Conservation (phyloP, 2,797 vertebrate genomes). For the Meriones psammophilus region DNA sequence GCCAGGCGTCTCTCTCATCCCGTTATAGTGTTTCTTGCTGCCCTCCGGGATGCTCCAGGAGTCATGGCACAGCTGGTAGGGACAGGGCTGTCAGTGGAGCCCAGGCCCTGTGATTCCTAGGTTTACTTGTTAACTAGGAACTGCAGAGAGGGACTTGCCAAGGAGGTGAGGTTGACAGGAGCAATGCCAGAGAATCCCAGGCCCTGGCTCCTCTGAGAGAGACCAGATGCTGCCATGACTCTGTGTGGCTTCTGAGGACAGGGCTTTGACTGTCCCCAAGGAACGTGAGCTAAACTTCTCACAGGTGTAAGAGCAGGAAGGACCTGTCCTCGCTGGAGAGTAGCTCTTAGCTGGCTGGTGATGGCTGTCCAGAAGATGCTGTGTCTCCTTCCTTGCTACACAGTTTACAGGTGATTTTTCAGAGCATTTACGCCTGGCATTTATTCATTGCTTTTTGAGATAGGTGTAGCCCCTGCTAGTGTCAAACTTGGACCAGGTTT, state of each 20-base stretch:
- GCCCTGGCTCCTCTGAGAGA: not conserved
- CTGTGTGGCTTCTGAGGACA: not conserved
- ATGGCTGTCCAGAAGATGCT: too few species aligned
- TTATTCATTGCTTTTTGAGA: not conserved
- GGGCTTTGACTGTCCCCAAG: not conserved
- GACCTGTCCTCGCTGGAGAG: too few species aligned
- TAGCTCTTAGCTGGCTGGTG: too few species aligned
- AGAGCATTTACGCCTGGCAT: not conserved
- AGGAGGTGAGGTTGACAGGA: not conserved
- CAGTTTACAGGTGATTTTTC: too few species aligned
- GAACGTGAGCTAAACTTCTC: not conserved
- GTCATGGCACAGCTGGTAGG: not conserved
- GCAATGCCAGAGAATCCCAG: not conserved
- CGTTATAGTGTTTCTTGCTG: too few species aligned
- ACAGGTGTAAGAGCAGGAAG: not conserved
- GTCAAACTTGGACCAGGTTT: not conserved
- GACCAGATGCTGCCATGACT: accelerated
- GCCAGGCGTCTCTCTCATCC: accelerated
- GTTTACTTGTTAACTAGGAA: accelerated
- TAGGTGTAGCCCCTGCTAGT: too few species aligned
- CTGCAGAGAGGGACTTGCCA: not conserved
- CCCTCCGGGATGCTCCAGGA: too few species aligned
- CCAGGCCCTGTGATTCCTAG: not conserved
- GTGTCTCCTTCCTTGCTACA: too few species aligned
- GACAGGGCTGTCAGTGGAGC: accelerated